phyloP scores from a whole-genome alignment of 2,113 vertebrate genomes.

The Phaethornis superciliosus region DNA sequence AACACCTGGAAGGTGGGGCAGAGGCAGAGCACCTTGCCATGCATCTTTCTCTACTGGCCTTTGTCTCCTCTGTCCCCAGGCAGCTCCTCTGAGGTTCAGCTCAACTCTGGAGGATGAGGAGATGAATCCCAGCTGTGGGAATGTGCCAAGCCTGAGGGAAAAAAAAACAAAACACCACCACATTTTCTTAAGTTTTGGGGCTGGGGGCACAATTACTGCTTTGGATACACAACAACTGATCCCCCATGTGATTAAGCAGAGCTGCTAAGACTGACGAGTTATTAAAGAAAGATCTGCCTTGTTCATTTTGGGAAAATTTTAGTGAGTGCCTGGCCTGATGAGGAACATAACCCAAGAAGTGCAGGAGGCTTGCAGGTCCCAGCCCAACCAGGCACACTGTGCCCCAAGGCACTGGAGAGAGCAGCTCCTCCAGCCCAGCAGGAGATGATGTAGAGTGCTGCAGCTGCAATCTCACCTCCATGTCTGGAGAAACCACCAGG shows the following conservation, averaged over 20 bases:
- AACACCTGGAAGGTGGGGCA: accelerated
- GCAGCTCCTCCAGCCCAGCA: not conserved
- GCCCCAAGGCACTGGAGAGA: not conserved
- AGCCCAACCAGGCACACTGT: accelerated
- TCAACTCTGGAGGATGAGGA: not conserved
- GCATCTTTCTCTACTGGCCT: accelerated
- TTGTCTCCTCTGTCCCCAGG: not conserved
- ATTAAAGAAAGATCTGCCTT: not conserved
- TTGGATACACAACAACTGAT: accelerated
- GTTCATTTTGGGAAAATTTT: not conserved
- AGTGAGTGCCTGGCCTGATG: not conserved
- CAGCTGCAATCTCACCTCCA: not conserved
- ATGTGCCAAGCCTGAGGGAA: not conserved
- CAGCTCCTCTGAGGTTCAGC: accelerated
- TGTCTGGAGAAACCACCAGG: accelerated
- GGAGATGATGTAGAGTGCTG: not conserved
- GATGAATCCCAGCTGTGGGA: not conserved
- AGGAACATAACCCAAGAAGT: not conserved
- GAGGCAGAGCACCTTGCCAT: not conserved
- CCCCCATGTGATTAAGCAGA: not conserved
- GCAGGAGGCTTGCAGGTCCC: too few species aligned
- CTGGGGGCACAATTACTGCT: not conserved
- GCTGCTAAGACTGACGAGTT: not conserved
- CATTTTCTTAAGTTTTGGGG: too few species aligned
- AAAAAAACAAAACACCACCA: too few species aligned